Evolutionary conservation across 1,140 invertebrate species (phyloP).

Genomic region (Halesus radiatus): DNA sequence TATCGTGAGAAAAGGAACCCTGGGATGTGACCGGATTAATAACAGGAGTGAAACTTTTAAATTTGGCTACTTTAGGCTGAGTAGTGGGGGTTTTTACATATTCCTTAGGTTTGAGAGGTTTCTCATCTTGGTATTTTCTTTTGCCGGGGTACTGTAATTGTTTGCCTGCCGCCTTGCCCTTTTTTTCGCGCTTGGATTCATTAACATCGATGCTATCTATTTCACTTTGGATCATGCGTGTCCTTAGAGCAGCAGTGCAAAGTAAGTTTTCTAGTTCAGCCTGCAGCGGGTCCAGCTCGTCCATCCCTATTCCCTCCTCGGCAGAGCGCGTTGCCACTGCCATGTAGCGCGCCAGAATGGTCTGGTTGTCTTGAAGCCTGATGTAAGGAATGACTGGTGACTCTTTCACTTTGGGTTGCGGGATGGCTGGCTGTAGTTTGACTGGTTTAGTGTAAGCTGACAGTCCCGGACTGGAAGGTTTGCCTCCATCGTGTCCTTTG

Average conservation of each 20-base stretch:
- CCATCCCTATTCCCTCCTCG: slow-evolving; percentile 72
- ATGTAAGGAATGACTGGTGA: slow-evolving; percentile 58
- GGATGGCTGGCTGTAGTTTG: slow-evolving; percentile 63
- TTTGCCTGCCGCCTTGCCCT: slow-evolving; percentile 72
- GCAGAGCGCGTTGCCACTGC: slow-evolving; percentile 64
- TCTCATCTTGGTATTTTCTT: slow-evolving; percentile 71
- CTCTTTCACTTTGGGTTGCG: slow-evolving; percentile 42
- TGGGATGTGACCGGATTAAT: slow-evolving; percentile 62
- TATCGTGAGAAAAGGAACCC: slow-evolving; percentile 66
- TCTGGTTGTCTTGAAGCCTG: slow-evolving; percentile 60
- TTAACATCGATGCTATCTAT: slow-evolving; percentile 78
- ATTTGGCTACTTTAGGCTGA: slow-evolving; percentile 71
- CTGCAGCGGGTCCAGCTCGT: slow-evolving; percentile 89
- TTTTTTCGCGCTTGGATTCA: slow-evolving; percentile 78
- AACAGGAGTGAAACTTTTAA: slow-evolving; percentile 67
- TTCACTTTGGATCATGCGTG: slow-evolving; percentile 83
- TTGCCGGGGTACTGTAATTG: slow-evolving; percentile 71
- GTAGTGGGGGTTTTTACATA: slow-evolving; percentile 64
- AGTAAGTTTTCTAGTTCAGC: slow-evolving; percentile 89
- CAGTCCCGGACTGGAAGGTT: slow-evolving; percentile 68
- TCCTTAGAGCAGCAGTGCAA: slow-evolving; percentile 83
- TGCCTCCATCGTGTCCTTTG: slow-evolving; percentile 67
- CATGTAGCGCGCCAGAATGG: slow-evolving; percentile 63
- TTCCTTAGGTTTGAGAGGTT: slow-evolving; percentile 70
- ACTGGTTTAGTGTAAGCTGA: slow-evolving; percentile 67